Percentiles rank a stretch among this genome's conserved stretches.
phyloP scores from a whole-genome alignment of 1,140 invertebrate species.

The Thereuonema tuberculata region DNA sequence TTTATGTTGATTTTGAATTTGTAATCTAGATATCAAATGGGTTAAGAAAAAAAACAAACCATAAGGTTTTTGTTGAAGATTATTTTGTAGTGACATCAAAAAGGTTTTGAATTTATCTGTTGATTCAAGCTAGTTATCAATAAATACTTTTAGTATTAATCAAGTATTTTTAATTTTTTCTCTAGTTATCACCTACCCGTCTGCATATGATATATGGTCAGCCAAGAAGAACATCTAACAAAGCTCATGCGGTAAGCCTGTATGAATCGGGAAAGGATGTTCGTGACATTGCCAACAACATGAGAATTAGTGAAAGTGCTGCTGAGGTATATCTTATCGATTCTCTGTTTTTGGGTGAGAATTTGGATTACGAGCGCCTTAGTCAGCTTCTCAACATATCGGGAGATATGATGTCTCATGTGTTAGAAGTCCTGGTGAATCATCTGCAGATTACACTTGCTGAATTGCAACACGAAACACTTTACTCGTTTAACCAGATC shows the following conservation, averaged over 20 bases:
- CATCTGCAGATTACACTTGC: not conserved
- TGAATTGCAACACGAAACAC: conserved; percentile 1
- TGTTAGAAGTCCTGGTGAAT: not conserved
- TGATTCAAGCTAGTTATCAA: no score
- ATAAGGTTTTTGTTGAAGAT: no score
- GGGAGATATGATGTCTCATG: not conserved
- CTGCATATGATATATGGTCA: conserved; percentile 2
- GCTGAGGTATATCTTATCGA: conserved; percentile 6
- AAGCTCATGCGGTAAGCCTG: not conserved
- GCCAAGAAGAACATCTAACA: conserved; percentile 5
- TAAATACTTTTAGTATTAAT: no score
- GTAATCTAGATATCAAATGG: no score
- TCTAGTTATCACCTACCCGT: not conserved
- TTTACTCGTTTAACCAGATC: conserved; percentile 6
- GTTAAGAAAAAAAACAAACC: no score
- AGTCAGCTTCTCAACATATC: not conserved
- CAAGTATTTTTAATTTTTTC: not conserved
- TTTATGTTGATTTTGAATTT: no score
- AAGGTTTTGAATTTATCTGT: no score
- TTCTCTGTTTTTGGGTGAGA: conserved; percentile 2
- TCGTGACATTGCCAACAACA: not conserved
- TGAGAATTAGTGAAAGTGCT: not conserved
- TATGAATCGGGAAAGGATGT: not conserved
- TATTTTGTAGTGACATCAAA: no score
- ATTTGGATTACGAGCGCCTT: not conserved